Base-by-base conservation (phyloP, 2,888 invertebrate genomes). In the Leucophenga montana region DNA sequence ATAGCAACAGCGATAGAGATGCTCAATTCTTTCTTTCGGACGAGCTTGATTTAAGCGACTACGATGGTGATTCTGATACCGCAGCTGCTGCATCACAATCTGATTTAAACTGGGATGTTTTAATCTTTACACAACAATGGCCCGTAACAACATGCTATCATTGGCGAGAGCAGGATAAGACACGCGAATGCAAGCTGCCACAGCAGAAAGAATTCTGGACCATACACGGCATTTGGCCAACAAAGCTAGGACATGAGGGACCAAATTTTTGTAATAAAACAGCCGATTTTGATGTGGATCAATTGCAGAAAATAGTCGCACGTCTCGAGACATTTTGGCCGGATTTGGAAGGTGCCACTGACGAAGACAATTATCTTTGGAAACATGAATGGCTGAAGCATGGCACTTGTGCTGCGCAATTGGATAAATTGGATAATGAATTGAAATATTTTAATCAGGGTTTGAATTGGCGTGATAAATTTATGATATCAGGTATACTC, bases 211-310 rank as follows among this genome's bases (percentile, higher is more conserved):
- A 92, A 66, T 89, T 92, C 2, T 96, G 95, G 95, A 92, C 93
- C 0, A 91, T 96, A 44, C 95, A 96, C 82, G 95, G 95, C 1
- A 90, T 95, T 50, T 96, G 96, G 96, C 96, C 96, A 0, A 93
- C 94, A 0, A 92, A 93, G 84, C 86, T 90, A 0, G 92, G 93
- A 0, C 91, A 91, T 0, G 86, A 91, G 0, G 95, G 94, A 0
- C 95, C 95, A 0, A 86, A 85, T 5, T 94, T 91, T 85, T 96
- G 95, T 83, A 94, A 95, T 78, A 90, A 89, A 6, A 90, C 93
- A 0, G 91, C 93, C 85, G 90, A 90, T 57, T 95, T 95, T 83
- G 91, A 95, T 80, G 89, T 91, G 0, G 89, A 90, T 8, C 88
- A 91, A 76, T 87, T 95, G 14, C 85, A 89, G 27, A 89, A 92